Evolutionary conservation across 2,888 invertebrate genomes (phyloP).

Genomic region (Cheilosia vulpina): DNA sequence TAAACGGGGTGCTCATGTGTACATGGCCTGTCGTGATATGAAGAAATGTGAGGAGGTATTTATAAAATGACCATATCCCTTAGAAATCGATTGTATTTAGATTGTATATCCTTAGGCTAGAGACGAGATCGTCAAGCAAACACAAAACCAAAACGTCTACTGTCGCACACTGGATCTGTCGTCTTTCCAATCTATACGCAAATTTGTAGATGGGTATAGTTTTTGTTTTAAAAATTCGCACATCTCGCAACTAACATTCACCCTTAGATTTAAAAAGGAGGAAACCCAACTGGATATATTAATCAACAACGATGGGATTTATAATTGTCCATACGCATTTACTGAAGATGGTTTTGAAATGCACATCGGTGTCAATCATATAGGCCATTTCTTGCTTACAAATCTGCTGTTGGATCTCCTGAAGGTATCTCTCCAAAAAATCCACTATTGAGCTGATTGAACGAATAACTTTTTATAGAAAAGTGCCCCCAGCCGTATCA

Average conservation of each 20-base stretch:
- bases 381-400: slow-evolving; percentile 86
- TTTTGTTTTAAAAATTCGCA: slow-evolving; percentile 84
- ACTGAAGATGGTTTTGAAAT: slow-evolving; percentile 88
- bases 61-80: not conserved
- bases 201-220: slow-evolving; percentile 88
- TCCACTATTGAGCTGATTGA: not conserved
- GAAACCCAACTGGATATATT: slow-evolving; percentile 85
- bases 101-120: slow-evolving; percentile 84
- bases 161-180: slow-evolving; percentile 84
- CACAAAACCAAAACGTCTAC: slow-evolving; percentile 90
- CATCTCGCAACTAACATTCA: not conserved
- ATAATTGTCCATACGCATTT: slow-evolving; percentile 86
- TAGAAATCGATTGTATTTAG: not conserved
- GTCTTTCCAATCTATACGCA: slow-evolving; percentile 85
- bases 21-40: slow-evolving; percentile 85
- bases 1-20: slow-evolving; percentile 87
- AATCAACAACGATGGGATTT: slow-evolving; percentile 89
- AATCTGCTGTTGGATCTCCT: slow-evolving; percentile 86
- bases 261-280: not conserved
- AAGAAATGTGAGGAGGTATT: slow-evolving; percentile 88
- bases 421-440: slow-evolving; percentile 76
- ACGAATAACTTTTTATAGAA: slow-evolving; percentile 76
- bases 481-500: slow-evolving; percentile 86
- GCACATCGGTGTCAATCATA: slow-evolving; percentile 83
- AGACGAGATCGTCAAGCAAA: slow-evolving; percentile 89